These are phyloP conservation scores for Ceratina calcarata DNA, from an alignment of 1,140 invertebrate species.

Conservation along the genomic window DNA sequence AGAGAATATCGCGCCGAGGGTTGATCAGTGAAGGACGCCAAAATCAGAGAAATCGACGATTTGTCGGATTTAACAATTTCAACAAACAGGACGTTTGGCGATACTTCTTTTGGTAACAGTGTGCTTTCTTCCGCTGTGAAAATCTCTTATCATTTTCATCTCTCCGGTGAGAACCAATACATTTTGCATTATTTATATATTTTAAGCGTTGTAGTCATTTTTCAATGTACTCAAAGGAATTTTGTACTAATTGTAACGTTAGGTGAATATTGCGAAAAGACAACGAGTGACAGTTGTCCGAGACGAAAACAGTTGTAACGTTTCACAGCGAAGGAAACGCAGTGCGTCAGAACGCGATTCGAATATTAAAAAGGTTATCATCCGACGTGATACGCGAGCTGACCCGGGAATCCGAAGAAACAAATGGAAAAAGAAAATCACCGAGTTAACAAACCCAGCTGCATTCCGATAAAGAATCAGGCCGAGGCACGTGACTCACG, in stretches of 20 bases:
- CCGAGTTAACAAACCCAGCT: conserved; percentile 31
- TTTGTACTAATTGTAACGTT: neutral
- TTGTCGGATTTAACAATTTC: neutral
- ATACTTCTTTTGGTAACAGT: conserved; percentile 4
- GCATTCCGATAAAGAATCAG: conserved; percentile 40
- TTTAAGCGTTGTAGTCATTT: no score
- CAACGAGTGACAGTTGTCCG: neutral
- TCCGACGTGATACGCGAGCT: neutral
- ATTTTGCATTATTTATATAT: no score
- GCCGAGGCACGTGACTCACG: conserved; percentile 50
- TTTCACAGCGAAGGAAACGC: neutral
- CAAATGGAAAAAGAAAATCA: conserved; percentile 50
- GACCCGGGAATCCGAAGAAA: conserved; percentile 29
- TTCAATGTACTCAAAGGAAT: neutral
- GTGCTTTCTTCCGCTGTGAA: neutral
- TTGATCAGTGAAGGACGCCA: neutral
- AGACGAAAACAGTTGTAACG: neutral
- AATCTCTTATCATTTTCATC: neutral
- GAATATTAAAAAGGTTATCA: conserved; percentile 41
- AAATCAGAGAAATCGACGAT: neutral
- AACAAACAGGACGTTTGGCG: neutral
- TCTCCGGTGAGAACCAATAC: no score
- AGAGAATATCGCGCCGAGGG: neutral
- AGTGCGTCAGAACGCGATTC: neutral
- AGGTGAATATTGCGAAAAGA: neutral